Conservation (phyloP, 1,140 invertebrate species). For the Prorops nasuta region DNA sequence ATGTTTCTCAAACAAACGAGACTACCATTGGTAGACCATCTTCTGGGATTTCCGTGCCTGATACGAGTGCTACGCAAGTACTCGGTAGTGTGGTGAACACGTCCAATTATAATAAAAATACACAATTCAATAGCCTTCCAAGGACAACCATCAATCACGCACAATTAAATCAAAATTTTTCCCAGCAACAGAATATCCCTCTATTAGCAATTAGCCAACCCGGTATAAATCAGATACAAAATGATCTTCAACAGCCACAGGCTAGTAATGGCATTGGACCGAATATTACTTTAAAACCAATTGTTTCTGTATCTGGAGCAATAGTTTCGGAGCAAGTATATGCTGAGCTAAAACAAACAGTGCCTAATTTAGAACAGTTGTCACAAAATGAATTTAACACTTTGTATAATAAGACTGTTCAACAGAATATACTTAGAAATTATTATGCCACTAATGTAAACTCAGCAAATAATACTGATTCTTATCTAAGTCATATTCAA, state of each 20-base stretch:
- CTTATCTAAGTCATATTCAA: slow-evolving; percentile 17
- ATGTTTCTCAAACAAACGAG: background rate
- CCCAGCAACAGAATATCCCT: slow-evolving; percentile 16
- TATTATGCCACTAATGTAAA: slow-evolving; percentile 32
- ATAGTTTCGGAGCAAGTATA: slow-evolving; percentile 48
- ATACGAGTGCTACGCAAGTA: background rate
- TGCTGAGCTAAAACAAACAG: slow-evolving; percentile 48
- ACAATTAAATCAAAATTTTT: slow-evolving; percentile 18
- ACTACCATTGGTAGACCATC: background rate
- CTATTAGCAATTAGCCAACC: background rate
- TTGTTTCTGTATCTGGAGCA: slow-evolving; percentile 10
- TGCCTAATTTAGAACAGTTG: slow-evolving; percentile 49
- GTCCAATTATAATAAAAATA: background rate
- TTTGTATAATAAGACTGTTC: slow-evolving; percentile 53
- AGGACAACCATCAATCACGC: slow-evolving; percentile 16
- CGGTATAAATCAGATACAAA: slow-evolving; percentile 34
- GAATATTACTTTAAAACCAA: background rate
- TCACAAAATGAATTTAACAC: slow-evolving; percentile 55
- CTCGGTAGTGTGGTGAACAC: background rate
- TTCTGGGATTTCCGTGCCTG: background rate
- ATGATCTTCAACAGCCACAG: slow-evolving; percentile 28
- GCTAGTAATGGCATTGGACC: slow-evolving; percentile 1
- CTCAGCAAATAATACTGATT: slow-evolving; percentile 7
- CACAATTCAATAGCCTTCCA: background rate
- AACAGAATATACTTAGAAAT: slow-evolving; percentile 51